Conservation (phyloP, 1,140 invertebrate genomes). For the Kradibia gibbosae region DNA sequence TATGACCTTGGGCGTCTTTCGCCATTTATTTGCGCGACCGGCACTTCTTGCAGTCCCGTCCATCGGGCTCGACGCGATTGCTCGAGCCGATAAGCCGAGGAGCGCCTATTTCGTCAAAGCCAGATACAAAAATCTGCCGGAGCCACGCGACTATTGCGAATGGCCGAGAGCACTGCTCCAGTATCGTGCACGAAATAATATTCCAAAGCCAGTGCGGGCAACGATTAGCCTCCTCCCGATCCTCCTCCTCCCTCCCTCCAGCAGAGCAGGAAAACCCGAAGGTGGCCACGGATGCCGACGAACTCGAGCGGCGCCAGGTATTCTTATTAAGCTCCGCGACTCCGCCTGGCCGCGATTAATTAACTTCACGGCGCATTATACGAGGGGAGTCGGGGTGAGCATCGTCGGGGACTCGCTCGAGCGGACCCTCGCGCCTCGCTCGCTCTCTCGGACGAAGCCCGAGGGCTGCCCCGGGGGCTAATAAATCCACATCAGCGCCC, state of each 20-base stretch:
- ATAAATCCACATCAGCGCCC: neutral
- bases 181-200: no score
- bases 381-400: slow-evolving; percentile 50
- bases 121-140: no score
- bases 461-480: slow-evolving; percentile 54
- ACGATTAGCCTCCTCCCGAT: no score
- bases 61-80: neutral
- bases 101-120: neutral
- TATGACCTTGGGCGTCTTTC: neutral
- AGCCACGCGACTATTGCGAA: no score
- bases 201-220: no score
- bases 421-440: neutral
- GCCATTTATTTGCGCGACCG: neutral
- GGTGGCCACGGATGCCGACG: neutral
- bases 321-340: slow-evolving; percentile 29
- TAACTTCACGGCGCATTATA: slow-evolving; percentile 56
- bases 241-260: neutral
- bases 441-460: slow-evolving; percentile 49
- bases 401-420: slow-evolving; percentile 51
- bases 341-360: slow-evolving; percentile 56
- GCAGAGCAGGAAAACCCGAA: neutral
- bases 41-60: neutral
- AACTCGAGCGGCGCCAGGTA: no score
- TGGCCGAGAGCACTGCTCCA: no score
- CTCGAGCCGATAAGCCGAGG: neutral